Evolutionary conservation across 2,113 vertebrate species (phyloP).

Genomic region (Atherinomorus stipes): DNA sequence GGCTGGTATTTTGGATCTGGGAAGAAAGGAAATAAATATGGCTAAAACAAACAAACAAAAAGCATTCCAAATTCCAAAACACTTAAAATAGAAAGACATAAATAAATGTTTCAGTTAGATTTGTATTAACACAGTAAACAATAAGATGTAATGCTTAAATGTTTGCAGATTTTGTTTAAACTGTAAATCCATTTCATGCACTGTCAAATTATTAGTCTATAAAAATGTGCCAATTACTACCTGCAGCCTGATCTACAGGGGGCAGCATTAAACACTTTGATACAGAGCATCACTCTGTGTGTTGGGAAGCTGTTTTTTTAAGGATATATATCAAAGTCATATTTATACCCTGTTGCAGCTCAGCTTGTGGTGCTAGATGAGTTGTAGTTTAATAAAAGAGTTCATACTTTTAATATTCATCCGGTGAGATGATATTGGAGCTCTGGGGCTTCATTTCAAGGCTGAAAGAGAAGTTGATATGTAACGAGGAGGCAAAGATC

Average conservation of each 20-base stretch:
- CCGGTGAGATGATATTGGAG: conserved; percentile 30
- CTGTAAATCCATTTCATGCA: not conserved
- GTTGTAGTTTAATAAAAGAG: conserved; percentile 61
- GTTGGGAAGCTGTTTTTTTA: not conserved
- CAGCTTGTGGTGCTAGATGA: conserved; percentile 36
- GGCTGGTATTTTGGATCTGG: no score
- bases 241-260: not conserved
- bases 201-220: not conserved
- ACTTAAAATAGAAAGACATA: conserved; percentile 6
- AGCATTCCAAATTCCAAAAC: no score
- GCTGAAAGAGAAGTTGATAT: conserved; percentile 23
- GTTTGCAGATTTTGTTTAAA: no score
- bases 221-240: not conserved
- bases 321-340: conserved; percentile 15
- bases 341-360: conserved; percentile 33
- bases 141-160: no score
- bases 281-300: not conserved
- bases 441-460: conserved; percentile 27
- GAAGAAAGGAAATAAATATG: no score
- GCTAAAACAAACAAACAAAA: no score
- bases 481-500: conserved; percentile 12
- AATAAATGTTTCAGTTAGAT: not conserved
- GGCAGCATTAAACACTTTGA: not conserved
- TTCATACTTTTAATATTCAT: conserved; percentile 55
- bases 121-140: no score